Evolutionary conservation across 1,140 invertebrate species (phyloP).

Genomic region (Parasteatoda tepidariorum): DNA sequence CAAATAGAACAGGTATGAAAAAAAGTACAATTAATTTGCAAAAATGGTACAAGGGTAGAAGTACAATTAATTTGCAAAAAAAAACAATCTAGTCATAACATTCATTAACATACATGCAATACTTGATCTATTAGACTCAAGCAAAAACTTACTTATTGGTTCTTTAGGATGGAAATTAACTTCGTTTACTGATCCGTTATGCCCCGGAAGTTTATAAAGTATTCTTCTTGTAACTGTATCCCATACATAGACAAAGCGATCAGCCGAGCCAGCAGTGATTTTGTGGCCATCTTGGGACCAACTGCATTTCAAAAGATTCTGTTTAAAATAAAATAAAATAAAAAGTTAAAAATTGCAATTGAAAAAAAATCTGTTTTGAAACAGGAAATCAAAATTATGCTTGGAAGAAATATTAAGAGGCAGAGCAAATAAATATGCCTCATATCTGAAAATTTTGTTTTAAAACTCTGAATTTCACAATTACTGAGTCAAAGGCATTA

Average conservation of each 20-base stretch:
- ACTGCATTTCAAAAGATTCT: slow-evolving; percentile 85
- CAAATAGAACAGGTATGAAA: no score
- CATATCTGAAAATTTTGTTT: no score
- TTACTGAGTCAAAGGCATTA: no score
- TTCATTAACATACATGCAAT: no score
- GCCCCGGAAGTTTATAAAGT: slow-evolving; percentile 96
- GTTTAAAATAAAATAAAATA: slow-evolving; percentile 44
- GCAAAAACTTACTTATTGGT: slow-evolving; percentile 89
- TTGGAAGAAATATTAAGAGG: slow-evolving; percentile 45
- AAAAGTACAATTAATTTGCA: no score
- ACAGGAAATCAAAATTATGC: not conserved
- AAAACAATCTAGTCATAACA: no score
- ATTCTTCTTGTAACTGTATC: slow-evolving; percentile 89
- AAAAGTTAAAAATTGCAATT: not conserved
- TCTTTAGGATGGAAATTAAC: slow-evolving; percentile 96
- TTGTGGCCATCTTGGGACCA: slow-evolving; percentile 90
- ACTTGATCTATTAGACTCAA: no score
- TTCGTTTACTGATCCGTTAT: slow-evolving; percentile 97
- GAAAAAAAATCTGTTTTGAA: not conserved
- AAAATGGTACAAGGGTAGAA: no score
- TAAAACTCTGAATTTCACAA: no score
- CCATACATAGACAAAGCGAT: slow-evolving; percentile 97
- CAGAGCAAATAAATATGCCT: no score
- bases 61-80: no score
- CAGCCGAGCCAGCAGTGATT: slow-evolving; percentile 91